Evolutionary conservation across 2,888 invertebrate species (phyloP), one percentile per base, ranked within the genome.

Genomic region (Lacanobia wlatinum): DNA sequence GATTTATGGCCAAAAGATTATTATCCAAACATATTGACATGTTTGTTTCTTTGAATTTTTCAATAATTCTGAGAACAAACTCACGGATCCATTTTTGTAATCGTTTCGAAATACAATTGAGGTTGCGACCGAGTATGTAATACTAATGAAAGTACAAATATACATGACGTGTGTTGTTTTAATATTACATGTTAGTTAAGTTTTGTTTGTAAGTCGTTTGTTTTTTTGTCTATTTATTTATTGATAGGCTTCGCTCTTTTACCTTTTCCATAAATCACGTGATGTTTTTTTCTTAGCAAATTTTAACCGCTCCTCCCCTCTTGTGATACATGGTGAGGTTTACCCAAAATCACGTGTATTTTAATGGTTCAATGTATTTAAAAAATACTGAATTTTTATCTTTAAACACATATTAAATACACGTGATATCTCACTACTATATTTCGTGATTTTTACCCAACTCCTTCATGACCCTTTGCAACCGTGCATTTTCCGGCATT

Each of bases 141-240:
- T 70, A 60, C 23, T 70, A 70, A 83, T 58, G 60, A 78, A 69
- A 80, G 80, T 83, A 83, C 83, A 80, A 80, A 83, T 66, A 72
- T 61, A 59, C 53, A 62, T 79, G 67, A 65, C 50, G 64, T 61
- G 73, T 73, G 74, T 58, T 52, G 62, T 70, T 78, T 78, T 58
- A 60, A 48, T 70, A 23, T 63, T 52, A 46, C 43, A 21, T 63
- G 34, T 40, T 48, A 62, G 34, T 6, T 76, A 59, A 58, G 8
- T 67, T 64, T 38, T 59, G 43, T 69, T 34, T 50, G 8, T 74
- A 59, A 50, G 52, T 28, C 12, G 18, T 65, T 63, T 70, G 34
- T 81, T 58, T 52, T 34, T 58, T 18, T 55, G 43, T 40, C 40
- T 50, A 55, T 56, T 60, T 55, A 53, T 59, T 66, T 62, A 50